A percentile compares a stretch with the other conserved stretches of the same genome.
Evolutionary conservation across 2,797 vertebrate species (phyloP).

Genomic region (Novumbra hubbsi): DNA sequence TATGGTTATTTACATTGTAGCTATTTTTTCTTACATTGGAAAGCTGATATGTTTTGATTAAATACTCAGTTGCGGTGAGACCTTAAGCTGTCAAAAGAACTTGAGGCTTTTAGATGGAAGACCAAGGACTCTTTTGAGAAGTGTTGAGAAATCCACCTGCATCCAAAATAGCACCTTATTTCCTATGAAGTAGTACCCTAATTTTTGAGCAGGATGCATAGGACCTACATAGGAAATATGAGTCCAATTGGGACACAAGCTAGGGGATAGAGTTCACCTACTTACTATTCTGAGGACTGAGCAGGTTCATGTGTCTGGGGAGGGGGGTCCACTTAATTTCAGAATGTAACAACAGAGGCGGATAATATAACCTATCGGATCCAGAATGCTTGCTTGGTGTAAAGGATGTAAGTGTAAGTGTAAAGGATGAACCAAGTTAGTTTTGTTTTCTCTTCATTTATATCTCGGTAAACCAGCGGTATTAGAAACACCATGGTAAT

Average conservation of each 20-base stretch:
- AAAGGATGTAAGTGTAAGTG: background rate
- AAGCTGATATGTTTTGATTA: background rate
- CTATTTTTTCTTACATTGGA: background rate
- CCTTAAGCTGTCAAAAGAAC: background rate
- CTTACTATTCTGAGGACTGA: constrained; percentile 19
- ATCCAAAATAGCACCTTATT: background rate
- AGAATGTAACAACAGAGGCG: constrained; percentile 17
- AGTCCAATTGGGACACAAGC: background rate
- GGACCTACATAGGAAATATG: background rate
- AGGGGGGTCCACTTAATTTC: constrained; percentile 13
- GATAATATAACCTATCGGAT: background rate
- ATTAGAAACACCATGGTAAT: background rate
- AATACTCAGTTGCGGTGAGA: background rate
- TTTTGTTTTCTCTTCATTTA: background rate
- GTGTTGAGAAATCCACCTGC: background rate
- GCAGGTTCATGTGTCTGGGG: constrained; percentile 22
- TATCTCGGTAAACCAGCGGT: background rate
- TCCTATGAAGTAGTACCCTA: background rate
- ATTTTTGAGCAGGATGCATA: background rate
- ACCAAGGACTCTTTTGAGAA: background rate
- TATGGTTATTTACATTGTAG: background rate
- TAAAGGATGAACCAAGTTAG: background rate
- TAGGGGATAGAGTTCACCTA: constrained; percentile 15
- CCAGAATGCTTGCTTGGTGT: background rate
- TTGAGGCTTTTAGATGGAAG: background rate